Percentiles rank a stretch among this genome's conserved stretches.
Evolutionary conservation across 92 coral and sea anemone genomes (phyloP).

Genomic region (Montipora capitata): DNA sequence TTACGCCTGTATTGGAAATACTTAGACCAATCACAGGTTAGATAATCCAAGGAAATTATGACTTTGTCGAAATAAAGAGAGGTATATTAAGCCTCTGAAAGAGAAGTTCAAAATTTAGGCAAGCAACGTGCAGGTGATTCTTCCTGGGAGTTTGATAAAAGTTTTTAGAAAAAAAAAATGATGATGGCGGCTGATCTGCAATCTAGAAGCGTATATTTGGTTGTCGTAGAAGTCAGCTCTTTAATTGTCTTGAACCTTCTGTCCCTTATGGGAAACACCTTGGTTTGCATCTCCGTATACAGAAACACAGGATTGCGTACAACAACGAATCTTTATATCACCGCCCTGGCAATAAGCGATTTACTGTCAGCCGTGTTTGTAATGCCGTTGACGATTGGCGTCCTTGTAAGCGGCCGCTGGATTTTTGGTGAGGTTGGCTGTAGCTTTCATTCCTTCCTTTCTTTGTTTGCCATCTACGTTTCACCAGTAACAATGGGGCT

Average conservation of each 20-base stretch:
- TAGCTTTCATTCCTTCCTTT: not conserved
- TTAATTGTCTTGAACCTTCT: not conserved
- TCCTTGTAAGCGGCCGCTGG: not conserved
- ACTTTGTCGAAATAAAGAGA: too few species aligned
- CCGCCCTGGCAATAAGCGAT: not conserved
- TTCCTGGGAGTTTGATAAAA: too few species aligned
- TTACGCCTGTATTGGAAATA: too few species aligned
- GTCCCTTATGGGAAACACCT: not conserved
- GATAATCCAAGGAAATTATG: too few species aligned
- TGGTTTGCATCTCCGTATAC: not conserved
- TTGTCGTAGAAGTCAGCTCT: not conserved
- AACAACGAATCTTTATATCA: not conserved
- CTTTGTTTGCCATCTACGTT: not conserved
- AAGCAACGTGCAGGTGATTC: too few species aligned
- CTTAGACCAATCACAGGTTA: too few species aligned
- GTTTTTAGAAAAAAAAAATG: too few species aligned
- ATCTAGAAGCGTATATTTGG: not conserved
- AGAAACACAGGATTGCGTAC: not conserved
- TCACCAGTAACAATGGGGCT: not conserved
- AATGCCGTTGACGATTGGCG: not conserved
- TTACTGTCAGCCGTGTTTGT: not conserved
- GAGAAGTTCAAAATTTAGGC: too few species aligned
- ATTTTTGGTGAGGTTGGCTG: not conserved
- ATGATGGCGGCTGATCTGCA: not conserved
- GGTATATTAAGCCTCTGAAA: too few species aligned